A percentile compares a stretch with the other conserved stretches of the same genome.
Evolutionary conservation across 2,888 invertebrate species (phyloP).

Genomic region (Theretra japonica): DNA sequence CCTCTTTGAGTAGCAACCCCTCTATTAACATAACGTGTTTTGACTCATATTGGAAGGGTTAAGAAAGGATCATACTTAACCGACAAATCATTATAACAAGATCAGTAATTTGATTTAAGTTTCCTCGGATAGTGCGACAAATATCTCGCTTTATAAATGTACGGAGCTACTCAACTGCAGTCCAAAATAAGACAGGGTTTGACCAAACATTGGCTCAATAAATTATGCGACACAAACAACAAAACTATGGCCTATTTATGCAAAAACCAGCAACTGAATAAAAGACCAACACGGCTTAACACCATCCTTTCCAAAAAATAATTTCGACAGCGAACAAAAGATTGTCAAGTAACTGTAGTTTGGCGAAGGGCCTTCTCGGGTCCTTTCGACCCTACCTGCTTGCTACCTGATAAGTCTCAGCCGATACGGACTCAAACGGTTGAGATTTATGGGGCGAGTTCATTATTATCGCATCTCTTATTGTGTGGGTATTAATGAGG

Average conservation of each 20-base stretch:
- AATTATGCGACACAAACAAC: background rate
- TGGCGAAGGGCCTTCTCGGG: slow-evolving; percentile 6
- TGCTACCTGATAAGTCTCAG: slow-evolving; percentile 13
- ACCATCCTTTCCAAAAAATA: background rate
- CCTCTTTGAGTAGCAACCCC: background rate
- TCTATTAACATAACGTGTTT: background rate
- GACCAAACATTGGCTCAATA: background rate
- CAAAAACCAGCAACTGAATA: slow-evolving; percentile 10
- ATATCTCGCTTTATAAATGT: no score
- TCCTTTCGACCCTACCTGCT: slow-evolving; percentile 12
- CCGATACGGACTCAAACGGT: slow-evolving; percentile 17
- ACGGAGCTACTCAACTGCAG: no score
- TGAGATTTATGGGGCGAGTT: slow-evolving; percentile 21
- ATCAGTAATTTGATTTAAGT: no score
- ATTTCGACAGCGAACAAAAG: slow-evolving; percentile 13
- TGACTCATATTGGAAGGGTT: no score
- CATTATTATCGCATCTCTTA: slow-evolving; percentile 27
- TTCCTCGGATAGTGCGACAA: no score
- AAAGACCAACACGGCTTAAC: background rate
- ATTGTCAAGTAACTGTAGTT: slow-evolving; percentile 22
- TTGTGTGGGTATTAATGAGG: slow-evolving; percentile 26
- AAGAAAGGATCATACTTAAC: no score
- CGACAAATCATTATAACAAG: no score
- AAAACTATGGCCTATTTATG: background rate
- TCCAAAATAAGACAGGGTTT: background rate